Percentiles rank a stretch among this genome's conserved stretches.
Conservation (phyloP, 2,113 vertebrate genomes). For the Istiophorus platypterus region DNA sequence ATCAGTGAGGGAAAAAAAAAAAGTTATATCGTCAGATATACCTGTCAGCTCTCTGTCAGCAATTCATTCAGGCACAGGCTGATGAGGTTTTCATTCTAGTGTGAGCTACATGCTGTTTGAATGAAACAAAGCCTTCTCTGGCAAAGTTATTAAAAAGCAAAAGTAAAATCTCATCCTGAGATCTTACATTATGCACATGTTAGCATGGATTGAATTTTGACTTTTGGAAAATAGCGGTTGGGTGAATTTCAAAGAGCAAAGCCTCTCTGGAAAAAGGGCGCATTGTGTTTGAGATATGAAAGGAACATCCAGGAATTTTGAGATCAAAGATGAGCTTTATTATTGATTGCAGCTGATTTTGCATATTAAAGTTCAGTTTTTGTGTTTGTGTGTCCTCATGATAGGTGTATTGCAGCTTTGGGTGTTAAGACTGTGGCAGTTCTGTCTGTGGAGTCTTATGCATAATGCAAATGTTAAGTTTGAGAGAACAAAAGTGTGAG, state of each 20-base stretch:
- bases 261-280: not conserved
- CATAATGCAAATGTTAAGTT: not conserved
- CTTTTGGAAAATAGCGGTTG: no score
- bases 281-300: not conserved
- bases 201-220: no score
- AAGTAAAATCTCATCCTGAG: constrained; percentile 8
- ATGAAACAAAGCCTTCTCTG: constrained; percentile 5
- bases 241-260: constrained; percentile 21
- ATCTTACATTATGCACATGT: no score
- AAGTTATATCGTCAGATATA: not conserved
- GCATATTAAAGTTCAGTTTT: not conserved
- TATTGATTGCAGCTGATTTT: constrained; percentile 15
- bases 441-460: not conserved
- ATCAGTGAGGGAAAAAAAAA: not conserved
- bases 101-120: not conserved
- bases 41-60: not conserved
- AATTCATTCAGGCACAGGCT: not conserved
- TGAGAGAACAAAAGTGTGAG: no score
- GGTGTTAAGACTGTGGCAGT: not conserved
- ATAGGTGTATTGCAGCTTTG: not conserved
- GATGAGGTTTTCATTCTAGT: not conserved
- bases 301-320: not conserved
- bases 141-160: constrained; percentile 14
- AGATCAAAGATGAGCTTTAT: not conserved
- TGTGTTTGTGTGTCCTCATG: not conserved